Conservation (phyloP, 1,140 invertebrate genomes). For the Prorops nasuta region DNA sequence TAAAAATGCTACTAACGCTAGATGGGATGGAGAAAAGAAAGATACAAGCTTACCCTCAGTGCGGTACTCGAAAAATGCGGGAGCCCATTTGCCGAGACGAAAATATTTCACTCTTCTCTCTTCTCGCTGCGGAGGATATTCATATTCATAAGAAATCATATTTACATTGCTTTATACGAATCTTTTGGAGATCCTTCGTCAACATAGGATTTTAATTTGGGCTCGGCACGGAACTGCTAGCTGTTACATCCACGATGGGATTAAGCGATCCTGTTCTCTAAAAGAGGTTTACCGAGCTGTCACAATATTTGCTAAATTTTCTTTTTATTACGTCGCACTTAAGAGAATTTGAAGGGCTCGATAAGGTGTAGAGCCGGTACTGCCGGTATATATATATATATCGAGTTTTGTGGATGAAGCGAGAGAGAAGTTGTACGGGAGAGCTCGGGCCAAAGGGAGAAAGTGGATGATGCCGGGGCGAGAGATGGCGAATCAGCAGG, state of each 20-base stretch:
- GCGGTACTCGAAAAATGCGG: neutral
- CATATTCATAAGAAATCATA: neutral
- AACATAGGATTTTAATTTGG: too few relatives aligned
- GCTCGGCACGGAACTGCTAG: too few relatives aligned
- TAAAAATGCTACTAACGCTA: too few relatives aligned
- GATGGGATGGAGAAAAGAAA: neutral
- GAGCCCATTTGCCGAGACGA: neutral
- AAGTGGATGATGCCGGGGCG: slow-evolving; percentile 3
- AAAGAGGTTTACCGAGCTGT: too few relatives aligned
- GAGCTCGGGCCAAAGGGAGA: neutral
- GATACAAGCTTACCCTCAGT: neutral
- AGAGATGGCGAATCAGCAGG: slow-evolving; percentile 7
- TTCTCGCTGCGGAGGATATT: neutral
- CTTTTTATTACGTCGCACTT: too few relatives aligned
- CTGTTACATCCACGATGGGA: too few relatives aligned
- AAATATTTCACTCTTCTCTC: too few relatives aligned
- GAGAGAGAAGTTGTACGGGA: neutral
- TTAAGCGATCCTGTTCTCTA: too few relatives aligned
- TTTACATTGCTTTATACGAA: too few relatives aligned
- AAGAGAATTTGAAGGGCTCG: neutral
- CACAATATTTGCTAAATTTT: too few relatives aligned
- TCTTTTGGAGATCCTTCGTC: too few relatives aligned
- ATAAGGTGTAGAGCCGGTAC: neutral
- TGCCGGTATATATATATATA: neutral
- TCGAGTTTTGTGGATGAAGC: neutral